phyloP scores from a whole-genome alignment of 1,140 invertebrate species.

The Andrena cerasifolii region DNA sequence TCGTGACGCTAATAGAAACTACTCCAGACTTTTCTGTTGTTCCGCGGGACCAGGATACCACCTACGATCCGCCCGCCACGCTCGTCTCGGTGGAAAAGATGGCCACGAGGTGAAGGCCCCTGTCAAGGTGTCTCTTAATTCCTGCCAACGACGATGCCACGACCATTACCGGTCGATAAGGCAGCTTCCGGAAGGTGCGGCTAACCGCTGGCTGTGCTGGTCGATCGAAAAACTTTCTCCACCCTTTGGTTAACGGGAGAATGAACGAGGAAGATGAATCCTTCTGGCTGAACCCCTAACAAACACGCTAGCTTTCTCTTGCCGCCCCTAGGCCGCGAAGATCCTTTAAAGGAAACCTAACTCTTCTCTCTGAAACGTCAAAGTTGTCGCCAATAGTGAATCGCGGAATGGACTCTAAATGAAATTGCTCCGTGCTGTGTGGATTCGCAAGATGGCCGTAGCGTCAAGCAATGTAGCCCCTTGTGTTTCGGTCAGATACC shows the following conservation, averaged over 20 bases:
- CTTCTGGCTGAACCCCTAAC: too few relatives aligned
- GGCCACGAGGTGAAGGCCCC: slow-evolving; percentile 6
- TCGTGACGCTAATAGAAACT: background rate
- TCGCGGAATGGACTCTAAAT: slow-evolving; percentile 9
- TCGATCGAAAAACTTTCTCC: slow-evolving; percentile 40
- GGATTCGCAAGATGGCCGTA: slow-evolving; percentile 61
- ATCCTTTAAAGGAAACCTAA: too few relatives aligned
- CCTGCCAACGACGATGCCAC: slow-evolving; percentile 43
- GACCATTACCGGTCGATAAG: slow-evolving; percentile 77
- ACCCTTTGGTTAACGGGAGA: too few relatives aligned
- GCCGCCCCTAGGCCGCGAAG: too few relatives aligned
- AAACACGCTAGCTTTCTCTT: too few relatives aligned
- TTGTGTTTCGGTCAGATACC: background rate
- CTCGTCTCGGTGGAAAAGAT: slow-evolving; percentile 16
- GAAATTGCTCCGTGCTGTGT: background rate
- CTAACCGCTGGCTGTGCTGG: slow-evolving; percentile 53
- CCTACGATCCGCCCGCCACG: too few relatives aligned
- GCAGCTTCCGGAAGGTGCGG: slow-evolving; percentile 75
- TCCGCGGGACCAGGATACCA: too few relatives aligned
- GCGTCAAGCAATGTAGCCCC: slow-evolving; percentile 4
- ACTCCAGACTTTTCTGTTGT: too few relatives aligned
- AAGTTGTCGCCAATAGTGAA: background rate
- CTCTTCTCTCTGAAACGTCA: background rate
- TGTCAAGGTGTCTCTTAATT: slow-evolving; percentile 7
- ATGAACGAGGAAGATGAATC: too few relatives aligned